A percentile compares a stretch with the other conserved stretches of the same genome.
Evolutionary conservation across 2,797 vertebrate species (phyloP).

Genomic region (Hephaestus fuliginosus): DNA sequence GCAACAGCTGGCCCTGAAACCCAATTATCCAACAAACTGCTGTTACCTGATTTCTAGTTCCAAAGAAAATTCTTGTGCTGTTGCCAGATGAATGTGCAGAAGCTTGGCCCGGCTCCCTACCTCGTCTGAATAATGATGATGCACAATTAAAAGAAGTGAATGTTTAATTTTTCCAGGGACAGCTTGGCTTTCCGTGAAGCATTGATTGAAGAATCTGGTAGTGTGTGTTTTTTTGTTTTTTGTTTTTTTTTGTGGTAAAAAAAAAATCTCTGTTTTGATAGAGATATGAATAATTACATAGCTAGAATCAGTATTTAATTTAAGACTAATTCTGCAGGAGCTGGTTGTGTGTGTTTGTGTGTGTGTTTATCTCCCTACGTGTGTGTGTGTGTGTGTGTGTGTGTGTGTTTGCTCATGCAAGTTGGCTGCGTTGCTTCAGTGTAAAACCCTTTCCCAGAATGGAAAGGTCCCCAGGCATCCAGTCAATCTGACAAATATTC

Average conservation of each 20-base stretch:
- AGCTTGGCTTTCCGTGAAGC: conserved; percentile 7
- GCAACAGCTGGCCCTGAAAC: conserved; percentile 55
- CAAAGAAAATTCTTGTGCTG: conserved; percentile 44
- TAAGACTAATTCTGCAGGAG: background rate
- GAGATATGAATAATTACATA: background rate
- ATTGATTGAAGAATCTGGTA: background rate
- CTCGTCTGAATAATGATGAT: conserved; percentile 45
- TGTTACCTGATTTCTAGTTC: conserved; percentile 54
- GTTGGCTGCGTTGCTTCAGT: background rate
- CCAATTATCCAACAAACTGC: conserved; percentile 55
- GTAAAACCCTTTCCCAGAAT: conserved; percentile 11
- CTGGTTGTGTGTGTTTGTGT: background rate
- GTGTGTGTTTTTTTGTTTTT: background rate
- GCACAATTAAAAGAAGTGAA: conserved; percentile 35
- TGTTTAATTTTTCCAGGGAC: conserved; percentile 31
- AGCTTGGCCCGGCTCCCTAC: conserved; percentile 34
- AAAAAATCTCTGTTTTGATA: background rate
- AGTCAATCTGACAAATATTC: conserved; percentile 50
- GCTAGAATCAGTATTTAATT: background rate
- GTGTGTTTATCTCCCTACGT: background rate
- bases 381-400: background rate
- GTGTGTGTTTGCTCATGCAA: background rate
- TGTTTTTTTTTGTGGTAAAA: too few species aligned
- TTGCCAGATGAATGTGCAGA: conserved; percentile 52
- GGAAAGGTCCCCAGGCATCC: conserved; percentile 33